Conservation (phyloP, 2,797 vertebrate genomes). For the Anguilla anguilla region DNA sequence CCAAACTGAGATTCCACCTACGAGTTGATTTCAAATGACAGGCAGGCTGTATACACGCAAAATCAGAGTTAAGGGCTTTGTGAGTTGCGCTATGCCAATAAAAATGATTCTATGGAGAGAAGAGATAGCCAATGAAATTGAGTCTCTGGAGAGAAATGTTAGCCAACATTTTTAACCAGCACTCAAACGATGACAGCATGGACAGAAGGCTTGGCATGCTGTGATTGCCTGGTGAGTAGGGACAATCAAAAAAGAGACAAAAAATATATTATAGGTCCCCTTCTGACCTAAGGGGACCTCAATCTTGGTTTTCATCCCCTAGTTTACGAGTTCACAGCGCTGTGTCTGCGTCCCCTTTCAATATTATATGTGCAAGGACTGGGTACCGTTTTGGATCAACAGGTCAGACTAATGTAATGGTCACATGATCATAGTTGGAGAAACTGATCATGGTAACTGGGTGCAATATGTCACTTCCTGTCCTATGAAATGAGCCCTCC, state of each 20-base stretch:
- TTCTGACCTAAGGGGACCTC: too few relatives aligned
- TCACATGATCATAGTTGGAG: too few relatives aligned
- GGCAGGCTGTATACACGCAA: not conserved
- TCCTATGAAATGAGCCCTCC: too few relatives aligned
- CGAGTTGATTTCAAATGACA: not conserved
- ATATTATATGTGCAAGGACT: too few relatives aligned
- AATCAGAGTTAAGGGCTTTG: not conserved
- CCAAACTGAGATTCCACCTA: not conserved
- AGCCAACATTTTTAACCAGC: not conserved
- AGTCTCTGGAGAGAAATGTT: not conserved
- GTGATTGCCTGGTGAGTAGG: not conserved
- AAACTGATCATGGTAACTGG: too few relatives aligned
- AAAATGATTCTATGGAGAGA: not conserved
- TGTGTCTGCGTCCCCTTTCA: not conserved
- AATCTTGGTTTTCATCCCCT: too few relatives aligned
- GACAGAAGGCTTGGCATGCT: not conserved
- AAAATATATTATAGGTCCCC: too few relatives aligned
- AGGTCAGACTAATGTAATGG: too few relatives aligned
- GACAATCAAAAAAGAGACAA: not conserved
- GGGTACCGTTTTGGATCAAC: too few relatives aligned
- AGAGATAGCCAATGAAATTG: not conserved
- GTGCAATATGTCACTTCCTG: too few relatives aligned
- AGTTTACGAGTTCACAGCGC: too few relatives aligned
- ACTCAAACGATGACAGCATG: not conserved
- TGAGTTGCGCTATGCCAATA: not conserved